These are phyloP conservation scores for Ondatra zibethicus DNA, from an alignment of 2,113 vertebrate species.

Conservation along the genomic window DNA sequence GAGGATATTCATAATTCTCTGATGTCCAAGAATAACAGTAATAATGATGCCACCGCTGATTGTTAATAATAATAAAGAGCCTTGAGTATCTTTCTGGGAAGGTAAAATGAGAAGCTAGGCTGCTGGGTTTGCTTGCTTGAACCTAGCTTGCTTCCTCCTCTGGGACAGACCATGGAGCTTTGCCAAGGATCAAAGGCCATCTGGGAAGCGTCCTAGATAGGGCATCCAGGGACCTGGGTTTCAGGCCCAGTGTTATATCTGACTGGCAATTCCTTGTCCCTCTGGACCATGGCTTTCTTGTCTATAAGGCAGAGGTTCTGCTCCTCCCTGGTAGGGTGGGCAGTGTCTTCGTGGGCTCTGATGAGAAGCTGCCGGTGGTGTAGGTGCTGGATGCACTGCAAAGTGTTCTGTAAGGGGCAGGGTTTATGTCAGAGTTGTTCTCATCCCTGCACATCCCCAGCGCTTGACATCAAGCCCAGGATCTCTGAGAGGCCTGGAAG, in stretches of 20 bases:
- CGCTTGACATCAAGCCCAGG: not conserved
- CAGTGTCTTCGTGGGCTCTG: not conserved
- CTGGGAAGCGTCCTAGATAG: not conserved
- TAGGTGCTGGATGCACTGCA: not conserved
- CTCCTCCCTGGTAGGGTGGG: not conserved
- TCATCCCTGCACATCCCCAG: not conserved
- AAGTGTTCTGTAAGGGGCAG: fast-evolving
- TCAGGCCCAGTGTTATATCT: not conserved
- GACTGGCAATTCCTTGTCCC: not conserved
- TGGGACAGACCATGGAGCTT: not conserved
- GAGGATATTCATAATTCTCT: constrained; percentile 76
- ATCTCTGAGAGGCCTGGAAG: not conserved
- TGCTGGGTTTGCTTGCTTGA: not conserved
- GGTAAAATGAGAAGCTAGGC: not conserved
- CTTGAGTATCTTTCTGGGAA: not conserved
- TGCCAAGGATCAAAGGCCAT: not conserved
- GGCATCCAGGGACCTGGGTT: not conserved
- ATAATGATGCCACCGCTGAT: constrained; percentile 18
- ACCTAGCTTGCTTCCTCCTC: not conserved
- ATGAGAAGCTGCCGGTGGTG: fast-evolving
- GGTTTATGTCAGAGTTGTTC: not conserved
- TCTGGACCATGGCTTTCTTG: not conserved
- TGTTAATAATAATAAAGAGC: constrained; percentile 55
- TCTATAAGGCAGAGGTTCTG: not conserved
- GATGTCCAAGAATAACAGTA: constrained; percentile 78